Base-by-base conservation (phyloP, 2,113 vertebrate species). In the Archocentrus centrarchus region DNA sequence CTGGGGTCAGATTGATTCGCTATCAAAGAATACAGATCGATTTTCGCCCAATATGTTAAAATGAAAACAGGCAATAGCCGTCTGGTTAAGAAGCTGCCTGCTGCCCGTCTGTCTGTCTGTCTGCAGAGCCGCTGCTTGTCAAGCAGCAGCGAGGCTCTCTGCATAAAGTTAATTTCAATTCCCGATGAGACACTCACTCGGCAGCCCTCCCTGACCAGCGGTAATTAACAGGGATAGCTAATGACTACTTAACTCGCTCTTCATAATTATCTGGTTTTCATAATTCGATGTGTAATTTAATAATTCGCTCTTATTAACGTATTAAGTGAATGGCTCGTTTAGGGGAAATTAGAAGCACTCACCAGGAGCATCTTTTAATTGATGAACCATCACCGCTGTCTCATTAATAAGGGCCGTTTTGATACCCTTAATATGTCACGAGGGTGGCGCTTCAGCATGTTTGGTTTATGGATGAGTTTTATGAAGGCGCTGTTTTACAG, bases 241-340 rank as follows among this genome's bases (percentile, higher is more conserved):
- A 99, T 99, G 98, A 98, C 98, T 98, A 97, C 97, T 99, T 97
- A 94, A 98, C 96, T 98, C 97, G 97, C 97, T 97, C 97, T 94
- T 97, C 96, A 97, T 98, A 98, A 99, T 99, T 98, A 99, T 98
- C 98, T 97, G 95, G 93, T 98, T 98, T 98, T 99, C 97, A 97
- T 98, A 98, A 99, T 98, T 98, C 95, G 96, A 96, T 97, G 97
- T 98, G 97, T 99, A 98, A 99, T 99, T 98, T 99, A 99, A 99
- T 99, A 98, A 99, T 99, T 99, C 95, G 68, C 95, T 96, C 96
- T 93, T 98, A 98, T 99, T 97, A 98, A 96, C 96, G 95, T 92
- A 97, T 97, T 97, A 97, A 97, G 97, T 95, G 97, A 97, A 97
- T 95, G 96, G 95, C 95, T 97, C 96, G 92, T 97, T 97, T 94